phyloP scores from a whole-genome alignment of 2,888 invertebrate species.

The Eristalis tenax region DNA sequence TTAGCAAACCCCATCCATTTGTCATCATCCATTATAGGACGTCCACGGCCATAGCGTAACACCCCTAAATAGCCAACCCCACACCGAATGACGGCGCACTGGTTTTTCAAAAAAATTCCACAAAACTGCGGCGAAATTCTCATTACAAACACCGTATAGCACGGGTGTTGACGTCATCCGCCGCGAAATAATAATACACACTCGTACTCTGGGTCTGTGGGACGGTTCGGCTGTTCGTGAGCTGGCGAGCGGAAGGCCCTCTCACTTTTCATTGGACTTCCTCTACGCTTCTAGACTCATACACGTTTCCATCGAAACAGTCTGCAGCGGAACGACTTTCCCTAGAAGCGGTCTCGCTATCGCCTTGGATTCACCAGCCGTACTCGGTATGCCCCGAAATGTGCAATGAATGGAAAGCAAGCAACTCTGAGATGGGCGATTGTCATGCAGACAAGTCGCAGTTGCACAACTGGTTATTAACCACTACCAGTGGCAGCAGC shows the following conservation, averaged over 20 bases:
- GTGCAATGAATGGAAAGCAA: neutral
- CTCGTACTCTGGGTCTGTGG: slow-evolving; percentile 29
- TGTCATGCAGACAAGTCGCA: neutral
- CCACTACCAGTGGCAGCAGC: no score
- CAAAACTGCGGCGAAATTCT: slow-evolving; percentile 32
- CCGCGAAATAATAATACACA: neutral
- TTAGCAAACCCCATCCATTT: slow-evolving; percentile 38
- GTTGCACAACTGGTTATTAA: slow-evolving; percentile 41
- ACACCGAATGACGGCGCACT: neutral
- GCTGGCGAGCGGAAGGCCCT: neutral
- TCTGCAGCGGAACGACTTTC: slow-evolving; percentile 39
- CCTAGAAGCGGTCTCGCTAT: slow-evolving; percentile 12
- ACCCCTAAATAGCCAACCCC: slow-evolving; percentile 8
- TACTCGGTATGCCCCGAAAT: neutral
- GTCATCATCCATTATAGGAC: slow-evolving; percentile 17
- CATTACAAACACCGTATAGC: neutral
- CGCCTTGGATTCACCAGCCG: neutral
- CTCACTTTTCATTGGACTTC: slow-evolving; percentile 7
- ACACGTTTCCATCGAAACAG: slow-evolving; percentile 27
- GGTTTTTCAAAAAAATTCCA: slow-evolving; percentile 18
- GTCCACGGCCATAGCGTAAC: slow-evolving; percentile 18
- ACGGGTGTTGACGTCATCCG: slow-evolving; percentile 41
- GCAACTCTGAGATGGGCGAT: neutral
- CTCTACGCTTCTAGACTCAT: slow-evolving; percentile 20
- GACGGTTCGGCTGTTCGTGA: slow-evolving; percentile 23